A percentile compares a stretch with the other conserved stretches of the same genome.
phyloP scores from a whole-genome alignment of 2,888 invertebrate genomes.

The Yponomeuta sedellus region DNA sequence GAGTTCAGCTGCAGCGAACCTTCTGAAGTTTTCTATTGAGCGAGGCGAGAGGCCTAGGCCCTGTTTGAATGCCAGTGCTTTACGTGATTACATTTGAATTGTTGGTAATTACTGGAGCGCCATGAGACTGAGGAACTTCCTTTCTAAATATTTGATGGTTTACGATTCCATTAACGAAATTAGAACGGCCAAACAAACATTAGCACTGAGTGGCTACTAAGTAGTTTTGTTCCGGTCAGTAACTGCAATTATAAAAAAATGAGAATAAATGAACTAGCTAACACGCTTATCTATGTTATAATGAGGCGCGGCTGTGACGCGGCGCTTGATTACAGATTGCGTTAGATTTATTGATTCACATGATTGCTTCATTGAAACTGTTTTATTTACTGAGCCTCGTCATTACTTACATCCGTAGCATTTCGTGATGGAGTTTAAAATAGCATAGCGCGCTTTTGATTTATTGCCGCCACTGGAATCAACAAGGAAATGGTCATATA shows the following conservation, averaged over 20 bases:
- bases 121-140: neutral
- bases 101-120: neutral
- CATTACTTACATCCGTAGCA: no score
- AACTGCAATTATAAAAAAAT: neutral
- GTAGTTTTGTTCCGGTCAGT: neutral
- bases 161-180: neutral
- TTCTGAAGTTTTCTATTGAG: neutral
- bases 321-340: neutral
- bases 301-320: neutral
- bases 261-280: neutral
- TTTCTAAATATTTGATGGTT: neutral
- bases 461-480: neutral
- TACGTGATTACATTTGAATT: constrained; percentile 9
- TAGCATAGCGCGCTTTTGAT: neutral
- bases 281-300: neutral
- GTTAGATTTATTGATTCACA: neutral
- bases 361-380: neutral
- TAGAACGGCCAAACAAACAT: neutral
- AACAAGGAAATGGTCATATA: neutral
- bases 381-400: neutral
- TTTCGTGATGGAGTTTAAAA: neutral
- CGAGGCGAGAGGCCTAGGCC: neutral
- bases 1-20: neutral
- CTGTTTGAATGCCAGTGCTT: constrained; percentile 3
- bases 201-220: neutral